Evolutionary conservation across 2,888 invertebrate genomes (phyloP).

Genomic region (Gnatocerus cornutus): DNA sequence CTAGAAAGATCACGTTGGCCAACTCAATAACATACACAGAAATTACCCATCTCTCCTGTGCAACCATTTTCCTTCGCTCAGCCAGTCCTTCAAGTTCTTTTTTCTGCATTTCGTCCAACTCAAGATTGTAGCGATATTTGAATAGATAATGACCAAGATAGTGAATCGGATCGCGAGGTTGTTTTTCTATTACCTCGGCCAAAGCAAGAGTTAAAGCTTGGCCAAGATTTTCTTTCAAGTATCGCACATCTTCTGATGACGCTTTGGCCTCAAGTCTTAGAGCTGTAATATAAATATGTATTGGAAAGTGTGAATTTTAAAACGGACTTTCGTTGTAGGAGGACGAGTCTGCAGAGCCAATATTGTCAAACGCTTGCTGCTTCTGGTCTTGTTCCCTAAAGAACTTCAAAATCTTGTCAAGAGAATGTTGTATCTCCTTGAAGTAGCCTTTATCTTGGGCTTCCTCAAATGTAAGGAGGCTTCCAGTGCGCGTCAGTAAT

Average conservation of each 20-base stretch:
- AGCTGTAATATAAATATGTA: neutral
- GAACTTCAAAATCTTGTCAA: slow-evolving; percentile 19
- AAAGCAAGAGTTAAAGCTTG: slow-evolving; percentile 69
- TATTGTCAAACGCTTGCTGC: neutral
- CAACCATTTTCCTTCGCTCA: slow-evolving; percentile 64
- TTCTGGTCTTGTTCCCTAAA: slow-evolving; percentile 24
- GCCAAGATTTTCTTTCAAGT: slow-evolving; percentile 67
- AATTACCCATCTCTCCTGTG: slow-evolving; percentile 64
- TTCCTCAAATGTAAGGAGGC: slow-evolving; percentile 62
- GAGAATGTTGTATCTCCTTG: slow-evolving; percentile 53
- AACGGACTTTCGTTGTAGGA: slow-evolving; percentile 16
- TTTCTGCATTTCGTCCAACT: slow-evolving; percentile 64
- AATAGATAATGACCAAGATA: slow-evolving; percentile 73
- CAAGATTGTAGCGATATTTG: slow-evolving; percentile 71
- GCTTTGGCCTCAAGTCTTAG: slow-evolving; percentile 54
- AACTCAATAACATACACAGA: neutral
- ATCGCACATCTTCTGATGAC: slow-evolving; percentile 65
- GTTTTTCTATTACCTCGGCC: slow-evolving; percentile 70
- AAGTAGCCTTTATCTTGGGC: slow-evolving; percentile 63
- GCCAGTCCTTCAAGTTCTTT: slow-evolving; percentile 65
- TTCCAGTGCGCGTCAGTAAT: slow-evolving; percentile 63
- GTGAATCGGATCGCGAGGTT: slow-evolving; percentile 72
- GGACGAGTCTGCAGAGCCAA: neutral
- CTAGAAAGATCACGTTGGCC: slow-evolving; percentile 51
- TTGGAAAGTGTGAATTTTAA: neutral